These are phyloP conservation scores for Eleutherodactylus coqui DNA, from an alignment of 2,797 vertebrate species.

Conservation along the genomic window DNA sequence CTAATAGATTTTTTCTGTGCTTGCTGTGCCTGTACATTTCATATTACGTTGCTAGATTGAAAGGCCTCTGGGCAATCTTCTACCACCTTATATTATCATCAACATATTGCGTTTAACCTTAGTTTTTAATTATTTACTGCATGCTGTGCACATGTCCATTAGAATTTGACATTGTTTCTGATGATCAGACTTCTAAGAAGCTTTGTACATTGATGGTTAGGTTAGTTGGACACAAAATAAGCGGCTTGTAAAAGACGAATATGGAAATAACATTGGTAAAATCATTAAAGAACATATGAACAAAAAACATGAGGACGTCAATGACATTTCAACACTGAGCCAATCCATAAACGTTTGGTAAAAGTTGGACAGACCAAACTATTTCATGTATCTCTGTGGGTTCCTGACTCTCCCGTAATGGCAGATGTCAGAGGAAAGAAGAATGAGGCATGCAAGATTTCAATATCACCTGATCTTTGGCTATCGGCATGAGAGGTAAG, in stretches of 20 bases:
- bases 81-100: conserved; percentile 38
- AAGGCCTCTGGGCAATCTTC: conserved; percentile 45
- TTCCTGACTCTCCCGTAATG: too few species aligned
- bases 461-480: too few species aligned
- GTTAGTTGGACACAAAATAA: not conserved
- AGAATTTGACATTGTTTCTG: not conserved
- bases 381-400: too few species aligned
- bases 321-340: not conserved
- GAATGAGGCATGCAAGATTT: too few species aligned
- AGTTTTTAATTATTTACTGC: conserved; percentile 57
- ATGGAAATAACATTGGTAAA: not conserved
- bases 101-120: conserved; percentile 44
- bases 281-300: not conserved
- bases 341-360: not conserved
- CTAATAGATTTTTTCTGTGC: conserved; percentile 53
- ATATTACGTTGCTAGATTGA: conserved; percentile 50
- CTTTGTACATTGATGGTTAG: conserved; percentile 4
- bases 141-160: conserved; percentile 20
- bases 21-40: conserved; percentile 52
- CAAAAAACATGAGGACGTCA: not conserved
- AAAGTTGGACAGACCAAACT: too few species aligned
- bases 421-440: too few species aligned
- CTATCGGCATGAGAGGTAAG: too few species aligned
- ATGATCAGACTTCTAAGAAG: not conserved
- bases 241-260: not conserved